phyloP scores from a whole-genome alignment of 2,797 vertebrate species.

The Lutjanus argentimaculatus region DNA sequence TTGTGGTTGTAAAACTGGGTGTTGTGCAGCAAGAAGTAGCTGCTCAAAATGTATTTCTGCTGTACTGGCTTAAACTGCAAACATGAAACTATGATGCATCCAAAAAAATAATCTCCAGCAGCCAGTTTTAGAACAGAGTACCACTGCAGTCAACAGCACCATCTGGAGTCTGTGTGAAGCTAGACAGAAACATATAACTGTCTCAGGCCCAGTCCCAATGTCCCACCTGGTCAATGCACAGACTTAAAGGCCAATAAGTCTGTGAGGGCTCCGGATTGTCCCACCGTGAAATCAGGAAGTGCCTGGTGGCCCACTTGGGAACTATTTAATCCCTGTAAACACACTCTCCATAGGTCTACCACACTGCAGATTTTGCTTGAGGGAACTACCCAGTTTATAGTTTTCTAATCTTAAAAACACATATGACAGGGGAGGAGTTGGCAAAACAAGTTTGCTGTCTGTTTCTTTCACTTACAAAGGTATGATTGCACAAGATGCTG shows the following conservation, averaged over 20 bases:
- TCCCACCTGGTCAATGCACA: not conserved
- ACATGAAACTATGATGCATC: conserved; percentile 4
- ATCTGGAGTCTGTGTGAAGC: conserved; percentile 40
- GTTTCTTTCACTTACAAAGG: not conserved
- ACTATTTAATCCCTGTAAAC: not conserved
- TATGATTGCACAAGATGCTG: not conserved
- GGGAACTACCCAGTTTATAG: not conserved
- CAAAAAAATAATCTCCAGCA: not conserved
- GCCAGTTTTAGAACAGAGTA: not conserved
- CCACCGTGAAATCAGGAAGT: conserved; percentile 7
- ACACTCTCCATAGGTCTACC: not conserved
- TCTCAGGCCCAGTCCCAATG: not conserved
- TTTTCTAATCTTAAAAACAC: not conserved
- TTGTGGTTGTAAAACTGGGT: not conserved
- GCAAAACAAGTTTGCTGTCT: not conserved
- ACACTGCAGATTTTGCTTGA: not conserved
- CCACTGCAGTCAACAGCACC: conserved; percentile 45
- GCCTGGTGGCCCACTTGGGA: not conserved
- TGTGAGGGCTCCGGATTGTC: not conserved
- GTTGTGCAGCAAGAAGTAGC: not conserved
- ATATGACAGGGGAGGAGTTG: not conserved
- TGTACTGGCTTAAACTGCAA: not conserved
- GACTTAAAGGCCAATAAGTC: not conserved
- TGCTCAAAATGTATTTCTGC: conserved; percentile 6
- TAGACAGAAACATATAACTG: not conserved